Evolutionary conservation across 2,113 vertebrate genomes (phyloP).

Genomic region (Ciconia maguari): DNA sequence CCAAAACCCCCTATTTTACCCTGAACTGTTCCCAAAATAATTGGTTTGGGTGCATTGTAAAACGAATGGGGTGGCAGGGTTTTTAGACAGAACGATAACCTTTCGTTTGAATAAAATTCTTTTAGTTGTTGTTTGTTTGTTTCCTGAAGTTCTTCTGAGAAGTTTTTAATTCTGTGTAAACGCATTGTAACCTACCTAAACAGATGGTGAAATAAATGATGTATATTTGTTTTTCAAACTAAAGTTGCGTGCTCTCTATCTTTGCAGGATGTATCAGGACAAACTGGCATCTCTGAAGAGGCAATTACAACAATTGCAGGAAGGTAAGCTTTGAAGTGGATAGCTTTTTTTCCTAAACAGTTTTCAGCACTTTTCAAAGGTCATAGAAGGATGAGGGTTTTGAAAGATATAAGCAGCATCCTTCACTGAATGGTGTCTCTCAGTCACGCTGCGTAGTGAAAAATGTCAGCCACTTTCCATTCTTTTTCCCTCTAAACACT

Average conservation of each 20-base stretch:
- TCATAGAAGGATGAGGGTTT: neutral
- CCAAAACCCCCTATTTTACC: neutral
- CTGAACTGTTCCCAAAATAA: neutral
- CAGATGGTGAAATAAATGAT: neutral
- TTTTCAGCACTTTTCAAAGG: neutral
- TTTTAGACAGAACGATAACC: neutral
- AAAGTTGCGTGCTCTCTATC: neutral
- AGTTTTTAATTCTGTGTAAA: neutral
- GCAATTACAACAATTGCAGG: conserved; percentile 93
- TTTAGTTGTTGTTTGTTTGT: neutral
- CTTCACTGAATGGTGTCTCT: neutral
- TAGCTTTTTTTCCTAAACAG: neutral
- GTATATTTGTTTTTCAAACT: neutral
- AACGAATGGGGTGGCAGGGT: neutral
- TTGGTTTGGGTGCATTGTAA: neutral
- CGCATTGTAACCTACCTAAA: neutral
- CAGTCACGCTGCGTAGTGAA: neutral
- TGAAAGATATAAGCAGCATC: neutral
- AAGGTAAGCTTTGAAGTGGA: conserved; percentile 79
- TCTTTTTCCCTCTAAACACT: neutral
- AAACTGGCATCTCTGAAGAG: conserved; percentile 95
- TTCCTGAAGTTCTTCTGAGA: neutral
- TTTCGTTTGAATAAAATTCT: neutral
- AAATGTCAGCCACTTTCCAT: neutral
- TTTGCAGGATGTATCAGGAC: conserved; percentile 95